Evolutionary conservation across 2,797 vertebrate genomes (phyloP).

Genomic region (Galago senegalensis): DNA sequence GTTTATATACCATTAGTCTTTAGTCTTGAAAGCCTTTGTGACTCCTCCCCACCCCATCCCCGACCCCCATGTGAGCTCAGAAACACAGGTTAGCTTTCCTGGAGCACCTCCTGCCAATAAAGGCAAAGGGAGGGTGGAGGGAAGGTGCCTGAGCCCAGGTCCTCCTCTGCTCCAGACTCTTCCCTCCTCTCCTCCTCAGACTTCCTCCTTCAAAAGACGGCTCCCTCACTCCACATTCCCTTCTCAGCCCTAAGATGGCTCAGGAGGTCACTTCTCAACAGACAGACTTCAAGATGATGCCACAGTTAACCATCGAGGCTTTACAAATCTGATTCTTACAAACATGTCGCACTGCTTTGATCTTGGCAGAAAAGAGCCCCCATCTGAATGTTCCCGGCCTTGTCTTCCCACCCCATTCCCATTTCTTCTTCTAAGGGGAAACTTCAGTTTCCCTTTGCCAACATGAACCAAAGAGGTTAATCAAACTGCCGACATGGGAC

Average conservation of each 20-base stretch:
- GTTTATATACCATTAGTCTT: not conserved
- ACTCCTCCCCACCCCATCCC: not conserved
- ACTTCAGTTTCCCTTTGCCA: conserved; percentile 78
- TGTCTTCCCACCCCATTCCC: not conserved
- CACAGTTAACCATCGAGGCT: conserved; percentile 55
- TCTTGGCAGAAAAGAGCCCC: conserved; percentile 77
- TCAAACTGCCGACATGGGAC: conserved; percentile 83
- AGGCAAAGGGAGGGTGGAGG: not conserved
- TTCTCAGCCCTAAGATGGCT: conserved; percentile 58
- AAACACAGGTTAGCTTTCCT: not conserved
- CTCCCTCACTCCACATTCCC: conserved; percentile 37
- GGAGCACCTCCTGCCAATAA: not conserved
- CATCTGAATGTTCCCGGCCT: conserved; percentile 81
- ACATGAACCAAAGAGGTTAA: conserved; percentile 83
- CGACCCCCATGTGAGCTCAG: not conserved
- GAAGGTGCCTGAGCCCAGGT: not conserved
- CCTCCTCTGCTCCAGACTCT: not conserved
- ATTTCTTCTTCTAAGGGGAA: conserved; percentile 79
- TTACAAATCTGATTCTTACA: conserved; percentile 66
- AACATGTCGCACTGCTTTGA: conserved; percentile 74
- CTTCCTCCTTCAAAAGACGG: conserved; percentile 69
- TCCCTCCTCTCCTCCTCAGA: not conserved
- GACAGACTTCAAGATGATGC: not conserved
- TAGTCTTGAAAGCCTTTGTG: not conserved
- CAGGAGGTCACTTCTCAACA: conserved; percentile 64